Percentiles rank a stretch among this genome's conserved stretches.
Conservation (phyloP, 2,888 invertebrate genomes). For the Drosophila sordidula region DNA sequence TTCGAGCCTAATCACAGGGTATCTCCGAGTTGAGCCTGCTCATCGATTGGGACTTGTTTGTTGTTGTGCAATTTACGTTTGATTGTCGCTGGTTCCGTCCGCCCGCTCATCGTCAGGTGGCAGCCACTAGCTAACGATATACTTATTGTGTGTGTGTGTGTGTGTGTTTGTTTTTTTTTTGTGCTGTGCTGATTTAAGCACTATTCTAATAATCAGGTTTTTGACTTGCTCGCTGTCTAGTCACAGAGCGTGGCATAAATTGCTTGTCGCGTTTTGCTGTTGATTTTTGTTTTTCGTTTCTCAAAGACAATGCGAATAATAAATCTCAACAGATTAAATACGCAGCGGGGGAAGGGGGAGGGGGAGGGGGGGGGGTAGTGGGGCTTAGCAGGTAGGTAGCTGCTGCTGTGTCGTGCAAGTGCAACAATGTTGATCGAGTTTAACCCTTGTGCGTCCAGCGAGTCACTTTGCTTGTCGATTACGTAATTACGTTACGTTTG, state of each 20-base stretch:
- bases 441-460: constrained; percentile 14
- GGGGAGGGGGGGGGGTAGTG: too few relatives aligned
- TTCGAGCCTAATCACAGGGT: constrained; percentile 4
- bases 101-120: constrained; percentile 57
- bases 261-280: constrained; percentile 29
- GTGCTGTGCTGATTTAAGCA: constrained; percentile 46
- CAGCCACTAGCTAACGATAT: constrained; percentile 44
- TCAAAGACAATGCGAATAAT: constrained; percentile 47
- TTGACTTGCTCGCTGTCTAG: constrained; percentile 44
- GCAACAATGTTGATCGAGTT: constrained; percentile 42
- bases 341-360: too few relatives aligned
- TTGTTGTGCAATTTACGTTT: constrained; percentile 61
- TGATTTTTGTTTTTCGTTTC: constrained; percentile 7
- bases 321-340: constrained; percentile 33
- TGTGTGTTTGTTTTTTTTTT: constrained; percentile 27
- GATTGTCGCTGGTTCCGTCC: constrained; percentile 44
- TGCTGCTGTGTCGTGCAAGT: background rate
- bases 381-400: background rate
- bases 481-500: constrained; percentile 28
- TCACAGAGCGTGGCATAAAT: constrained; percentile 54
- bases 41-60: constrained; percentile 14
- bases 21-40: background rate
- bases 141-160: constrained; percentile 22
- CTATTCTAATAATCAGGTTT: constrained; percentile 68
- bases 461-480: background rate